Evolutionary conservation across 2,888 invertebrate genomes (phyloP), one percentile per base, ranked within the genome.

Genomic region (Drosophila melanosoma): DNA sequence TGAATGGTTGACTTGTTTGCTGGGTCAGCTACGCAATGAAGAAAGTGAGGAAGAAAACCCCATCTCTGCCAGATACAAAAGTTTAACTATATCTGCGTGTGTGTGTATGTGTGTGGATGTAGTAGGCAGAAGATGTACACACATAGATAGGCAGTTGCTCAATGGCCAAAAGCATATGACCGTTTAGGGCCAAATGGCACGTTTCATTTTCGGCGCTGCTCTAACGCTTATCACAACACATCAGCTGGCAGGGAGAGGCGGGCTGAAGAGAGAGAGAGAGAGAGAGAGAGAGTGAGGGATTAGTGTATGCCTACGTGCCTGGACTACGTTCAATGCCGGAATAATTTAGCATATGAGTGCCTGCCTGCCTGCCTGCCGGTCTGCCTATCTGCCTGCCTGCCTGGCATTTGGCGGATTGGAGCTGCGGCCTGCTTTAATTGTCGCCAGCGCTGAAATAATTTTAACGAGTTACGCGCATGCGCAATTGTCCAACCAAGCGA

Each of bases 381-480:
- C 42, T 42, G 45, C 45, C 45, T 29, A 29, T 29, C 29, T 23
- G 20, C 4, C 20, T 23, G 20, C 4, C 20, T 42, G 12, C 20
- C 7, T 45, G 12, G 36, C 51, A 53, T 53, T 53, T 53, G 58
- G 26, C 49, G 60, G 40, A 40, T 40, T 59, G 40, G 29, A 35
- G 42, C 33, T 48, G 45, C 48, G 69, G 74, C 48, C 60, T 68
- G 81, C 69, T 81, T 83, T 79, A 84, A 84, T 85, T 84, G 85
- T 85, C 77, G 84, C 81, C 75, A 69, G 66, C 80, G 72, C 69
- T 69, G 71, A 72, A 79, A 82, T 72, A 53, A 77, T 79, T 69
- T 85, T 81, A 85, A 85, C 85, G 83, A 87, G 84, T 79, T 79
- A 84, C 87, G 84, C 85, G 87, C 81, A 87, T 87, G 85, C 87